Percentiles rank a stretch among this genome's conserved stretches.
Evolutionary conservation across 2,797 vertebrate species (phyloP).

Genomic region (Ciconia nigra): DNA sequence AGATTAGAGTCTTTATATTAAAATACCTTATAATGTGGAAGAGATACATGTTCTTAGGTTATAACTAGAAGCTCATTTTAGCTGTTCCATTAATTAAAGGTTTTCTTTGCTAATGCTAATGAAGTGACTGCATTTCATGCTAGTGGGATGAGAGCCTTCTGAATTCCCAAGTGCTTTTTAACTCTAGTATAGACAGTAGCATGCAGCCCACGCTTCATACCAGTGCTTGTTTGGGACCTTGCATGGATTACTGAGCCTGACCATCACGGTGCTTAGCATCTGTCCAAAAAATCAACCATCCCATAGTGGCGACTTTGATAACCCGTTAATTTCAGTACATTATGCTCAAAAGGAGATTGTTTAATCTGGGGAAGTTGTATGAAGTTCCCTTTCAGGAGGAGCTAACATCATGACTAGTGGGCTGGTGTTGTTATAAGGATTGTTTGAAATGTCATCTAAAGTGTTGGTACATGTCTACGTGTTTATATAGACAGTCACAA

Average conservation of each 20-base stretch:
- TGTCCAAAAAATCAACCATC: neutral
- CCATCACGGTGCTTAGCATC: neutral
- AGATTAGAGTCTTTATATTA: slow-evolving; percentile 41
- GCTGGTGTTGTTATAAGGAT: neutral
- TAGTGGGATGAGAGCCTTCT: neutral
- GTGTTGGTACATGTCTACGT: neutral
- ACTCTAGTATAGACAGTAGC: neutral
- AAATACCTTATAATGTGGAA: slow-evolving; percentile 3
- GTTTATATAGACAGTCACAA: neutral
- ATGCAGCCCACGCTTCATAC: neutral
- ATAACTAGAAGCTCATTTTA: neutral
- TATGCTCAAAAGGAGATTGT: neutral
- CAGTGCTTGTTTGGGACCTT: neutral
- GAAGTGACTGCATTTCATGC: neutral
- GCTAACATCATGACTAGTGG: neutral
- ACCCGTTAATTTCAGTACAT: neutral
- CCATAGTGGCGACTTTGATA: neutral
- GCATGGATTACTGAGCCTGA: neutral
- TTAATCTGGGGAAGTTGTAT: neutral
- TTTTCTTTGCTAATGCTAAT: slow-evolving; percentile 21
- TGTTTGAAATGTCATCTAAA: neutral
- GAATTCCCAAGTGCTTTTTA: neutral
- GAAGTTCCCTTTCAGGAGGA: neutral
- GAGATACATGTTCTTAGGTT: neutral
- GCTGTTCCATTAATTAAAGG: slow-evolving; percentile 12